Evolutionary conservation across 1,140 invertebrate genomes (phyloP).

Genomic region (Sminthurinus signatus): DNA sequence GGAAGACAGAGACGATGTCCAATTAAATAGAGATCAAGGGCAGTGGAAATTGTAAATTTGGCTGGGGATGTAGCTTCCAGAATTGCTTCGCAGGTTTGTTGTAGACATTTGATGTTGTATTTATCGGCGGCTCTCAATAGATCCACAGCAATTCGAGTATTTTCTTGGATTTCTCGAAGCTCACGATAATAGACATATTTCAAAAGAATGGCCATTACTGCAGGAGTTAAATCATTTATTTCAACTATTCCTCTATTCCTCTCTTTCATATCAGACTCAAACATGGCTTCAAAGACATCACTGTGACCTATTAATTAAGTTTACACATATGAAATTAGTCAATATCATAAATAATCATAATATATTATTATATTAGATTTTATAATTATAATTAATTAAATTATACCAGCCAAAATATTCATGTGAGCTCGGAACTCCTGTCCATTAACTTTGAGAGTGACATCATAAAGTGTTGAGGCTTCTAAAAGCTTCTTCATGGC

Average conservation of each 20-base stretch:
- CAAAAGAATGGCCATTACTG: neutral
- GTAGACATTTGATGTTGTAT: slow-evolving; percentile 4
- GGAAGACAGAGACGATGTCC: neutral
- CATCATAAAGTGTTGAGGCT: neutral
- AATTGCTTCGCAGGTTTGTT: neutral
- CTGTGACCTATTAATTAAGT: slow-evolving; percentile 6
- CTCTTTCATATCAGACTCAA: neutral
- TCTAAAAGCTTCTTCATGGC: neutral
- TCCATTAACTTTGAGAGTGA: neutral
- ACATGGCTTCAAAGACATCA: slow-evolving; percentile 8
- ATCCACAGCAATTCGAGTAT: neutral
- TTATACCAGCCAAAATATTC: slow-evolving; percentile 8
- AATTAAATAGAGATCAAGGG: neutral
- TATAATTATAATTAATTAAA: no score
- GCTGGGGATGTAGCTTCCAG: neutral
- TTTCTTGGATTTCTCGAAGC: neutral
- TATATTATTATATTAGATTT: no score
- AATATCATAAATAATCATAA: no score
- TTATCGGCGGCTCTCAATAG: slow-evolving; percentile 7
- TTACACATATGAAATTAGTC: no score
- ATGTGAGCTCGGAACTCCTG: neutral
- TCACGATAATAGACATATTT: slow-evolving; percentile 3
- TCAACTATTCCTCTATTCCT: neutral
- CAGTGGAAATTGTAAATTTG: neutral
- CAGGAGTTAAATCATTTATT: slow-evolving; percentile 1